Evolutionary conservation across 1,140 invertebrate genomes (phyloP).

Genomic region (Battus philenor): DNA sequence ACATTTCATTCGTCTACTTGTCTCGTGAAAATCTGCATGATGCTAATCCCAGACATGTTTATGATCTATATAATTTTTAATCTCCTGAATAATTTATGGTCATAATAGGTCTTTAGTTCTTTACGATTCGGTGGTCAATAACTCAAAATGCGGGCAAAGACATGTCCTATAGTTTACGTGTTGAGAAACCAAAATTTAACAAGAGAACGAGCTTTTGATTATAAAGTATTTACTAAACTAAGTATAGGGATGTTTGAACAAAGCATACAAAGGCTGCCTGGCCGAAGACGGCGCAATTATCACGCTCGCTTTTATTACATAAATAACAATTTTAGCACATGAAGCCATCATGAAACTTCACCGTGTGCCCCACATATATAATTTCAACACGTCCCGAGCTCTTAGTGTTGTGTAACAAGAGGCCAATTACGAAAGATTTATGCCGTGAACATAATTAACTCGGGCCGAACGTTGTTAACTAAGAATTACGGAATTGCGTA

Average conservation of each 20-base stretch:
- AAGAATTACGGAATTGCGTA: conserved; percentile 61
- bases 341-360: conserved; percentile 58
- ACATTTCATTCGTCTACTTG: too few species aligned
- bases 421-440: conserved; percentile 75
- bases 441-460: conserved; percentile 73
- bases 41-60: too few species aligned
- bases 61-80: too few species aligned
- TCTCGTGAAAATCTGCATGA: too few species aligned
- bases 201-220: too few species aligned
- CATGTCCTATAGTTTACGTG: too few species aligned
- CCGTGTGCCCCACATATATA: conserved; percentile 65
- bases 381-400: conserved; percentile 70
- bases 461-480: conserved; percentile 68
- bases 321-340: conserved; percentile 51
- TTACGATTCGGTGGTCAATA: too few species aligned
- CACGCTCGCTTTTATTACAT: conserved; percentile 39
- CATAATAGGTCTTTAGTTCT: too few species aligned
- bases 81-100: too few species aligned
- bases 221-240: too few species aligned
- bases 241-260: conserved; percentile 6
- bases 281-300: conserved; percentile 32
- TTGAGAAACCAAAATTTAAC: too few species aligned
- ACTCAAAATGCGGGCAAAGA: too few species aligned
- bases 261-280: conserved; percentile 5
- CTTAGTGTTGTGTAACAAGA: conserved; percentile 72